phyloP scores from a whole-genome alignment of 1,140 invertebrate species.

The Nephila pilipes region DNA sequence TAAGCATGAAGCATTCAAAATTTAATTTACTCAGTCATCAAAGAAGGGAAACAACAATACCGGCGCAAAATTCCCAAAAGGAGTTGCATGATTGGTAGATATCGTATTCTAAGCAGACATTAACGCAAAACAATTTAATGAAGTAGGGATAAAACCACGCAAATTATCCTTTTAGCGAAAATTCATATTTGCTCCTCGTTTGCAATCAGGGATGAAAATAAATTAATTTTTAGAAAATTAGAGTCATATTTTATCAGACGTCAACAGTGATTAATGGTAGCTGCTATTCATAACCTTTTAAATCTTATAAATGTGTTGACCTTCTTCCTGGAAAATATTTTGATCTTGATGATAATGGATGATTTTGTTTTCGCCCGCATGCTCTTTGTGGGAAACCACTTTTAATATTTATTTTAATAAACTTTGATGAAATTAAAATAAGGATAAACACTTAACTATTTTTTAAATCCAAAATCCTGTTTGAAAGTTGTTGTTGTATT shows the following conservation, averaged over 20 bases:
- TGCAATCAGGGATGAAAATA: slow-evolving; percentile 18
- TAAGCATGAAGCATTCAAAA: not conserved
- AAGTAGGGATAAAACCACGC: not conserved
- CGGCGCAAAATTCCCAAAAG: not conserved
- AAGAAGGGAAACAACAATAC: slow-evolving; percentile 10
- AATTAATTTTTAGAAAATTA: slow-evolving; percentile 22
- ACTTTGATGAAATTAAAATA: not conserved
- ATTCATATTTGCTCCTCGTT: not conserved
- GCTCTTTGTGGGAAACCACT: not conserved
- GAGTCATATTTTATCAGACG: slow-evolving; percentile 8
- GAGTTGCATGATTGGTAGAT: not conserved
- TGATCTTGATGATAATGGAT: not conserved
- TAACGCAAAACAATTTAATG: not conserved
- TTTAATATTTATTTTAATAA: not conserved
- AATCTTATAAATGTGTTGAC: not conserved
- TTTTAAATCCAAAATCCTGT: no score
- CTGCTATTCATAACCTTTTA: slow-evolving; percentile 5
- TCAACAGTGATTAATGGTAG: slow-evolving; percentile 25
- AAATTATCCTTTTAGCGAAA: slow-evolving; percentile 28
- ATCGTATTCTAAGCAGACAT: not conserved
- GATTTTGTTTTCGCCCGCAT: not conserved
- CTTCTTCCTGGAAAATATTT: not conserved
- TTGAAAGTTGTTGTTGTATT: no score
- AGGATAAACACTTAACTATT: not conserved
- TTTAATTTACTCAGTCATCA: slow-evolving; percentile 14